Evolutionary conservation across 2,797 vertebrate species (phyloP).

Genomic region (Trachops cirrhosus): DNA sequence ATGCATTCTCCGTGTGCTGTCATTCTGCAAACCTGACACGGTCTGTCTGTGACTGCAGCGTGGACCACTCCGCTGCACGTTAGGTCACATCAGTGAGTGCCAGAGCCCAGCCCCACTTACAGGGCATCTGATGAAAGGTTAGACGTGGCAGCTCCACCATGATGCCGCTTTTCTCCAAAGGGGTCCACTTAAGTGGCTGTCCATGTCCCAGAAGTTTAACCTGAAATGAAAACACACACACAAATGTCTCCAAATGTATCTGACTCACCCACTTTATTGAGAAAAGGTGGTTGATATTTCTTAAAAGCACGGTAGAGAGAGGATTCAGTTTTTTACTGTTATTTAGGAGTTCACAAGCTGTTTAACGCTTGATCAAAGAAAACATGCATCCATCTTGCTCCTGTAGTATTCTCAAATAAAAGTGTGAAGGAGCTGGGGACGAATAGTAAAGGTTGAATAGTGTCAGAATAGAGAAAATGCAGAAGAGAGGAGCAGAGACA

Average conservation of each 20-base stretch:
- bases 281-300: not conserved
- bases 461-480: not conserved
- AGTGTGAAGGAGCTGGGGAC: not conserved
- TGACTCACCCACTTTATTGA: not conserved
- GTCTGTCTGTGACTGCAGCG: not conserved
- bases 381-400: not conserved
- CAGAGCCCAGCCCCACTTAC: slow-evolving; percentile 94
- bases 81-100: slow-evolving; percentile 84
- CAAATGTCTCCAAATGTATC: not conserved
- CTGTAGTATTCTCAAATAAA: not conserved
- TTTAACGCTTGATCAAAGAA: not conserved
- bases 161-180: slow-evolving; percentile 85
- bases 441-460: not conserved
- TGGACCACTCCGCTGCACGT: not conserved
- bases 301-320: not conserved
- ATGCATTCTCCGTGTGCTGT: not conserved
- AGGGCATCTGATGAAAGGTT: slow-evolving; percentile 75
- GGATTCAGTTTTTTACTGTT: not conserved
- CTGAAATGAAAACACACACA: slow-evolving; percentile 79
- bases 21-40: not conserved
- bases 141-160: slow-evolving; percentile 85
- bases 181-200: slow-evolving; percentile 86
- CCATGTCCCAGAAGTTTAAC: slow-evolving; percentile 88
- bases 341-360: not conserved
- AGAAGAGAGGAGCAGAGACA: not conserved